Conservation (phyloP, 2,113 vertebrate species). For the Ivindomyrus marchei region DNA sequence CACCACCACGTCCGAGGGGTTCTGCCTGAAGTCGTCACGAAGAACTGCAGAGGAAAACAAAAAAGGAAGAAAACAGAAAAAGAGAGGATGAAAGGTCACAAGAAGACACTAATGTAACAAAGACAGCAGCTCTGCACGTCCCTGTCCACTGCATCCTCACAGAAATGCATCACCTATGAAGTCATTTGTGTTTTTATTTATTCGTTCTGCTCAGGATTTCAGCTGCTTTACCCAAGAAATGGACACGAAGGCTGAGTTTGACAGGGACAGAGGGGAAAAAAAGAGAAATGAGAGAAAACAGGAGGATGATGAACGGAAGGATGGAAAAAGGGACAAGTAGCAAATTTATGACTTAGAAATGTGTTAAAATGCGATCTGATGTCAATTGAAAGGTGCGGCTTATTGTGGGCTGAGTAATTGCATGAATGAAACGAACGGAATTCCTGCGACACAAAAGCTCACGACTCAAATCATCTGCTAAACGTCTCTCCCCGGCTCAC, state of each 20-base stretch:
- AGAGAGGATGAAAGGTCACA: background rate
- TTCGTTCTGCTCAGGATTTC: background rate
- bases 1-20: constrained; percentile 91
- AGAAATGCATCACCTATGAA: background rate
- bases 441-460: background rate
- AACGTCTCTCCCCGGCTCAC: background rate
- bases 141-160: background rate
- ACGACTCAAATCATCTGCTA: background rate
- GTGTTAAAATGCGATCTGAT: background rate
- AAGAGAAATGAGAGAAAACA: background rate
- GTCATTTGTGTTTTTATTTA: background rate
- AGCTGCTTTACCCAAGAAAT: background rate
- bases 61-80: background rate
- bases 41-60: constrained; percentile 63
- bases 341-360: background rate
- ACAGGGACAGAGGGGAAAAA: constrained; percentile 24
- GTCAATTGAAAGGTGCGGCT: background rate
- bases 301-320: background rate
- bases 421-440: background rate
- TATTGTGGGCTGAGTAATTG: constrained; percentile 8
- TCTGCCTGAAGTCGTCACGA: constrained; percentile 92
- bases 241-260: background rate
- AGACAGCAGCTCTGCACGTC: background rate
- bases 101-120: background rate
- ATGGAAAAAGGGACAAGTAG: background rate